Percentiles rank a stretch among this genome's conserved stretches.
phyloP scores from a whole-genome alignment of 2,797 vertebrate species.

The Cyprinodon diabolis region DNA sequence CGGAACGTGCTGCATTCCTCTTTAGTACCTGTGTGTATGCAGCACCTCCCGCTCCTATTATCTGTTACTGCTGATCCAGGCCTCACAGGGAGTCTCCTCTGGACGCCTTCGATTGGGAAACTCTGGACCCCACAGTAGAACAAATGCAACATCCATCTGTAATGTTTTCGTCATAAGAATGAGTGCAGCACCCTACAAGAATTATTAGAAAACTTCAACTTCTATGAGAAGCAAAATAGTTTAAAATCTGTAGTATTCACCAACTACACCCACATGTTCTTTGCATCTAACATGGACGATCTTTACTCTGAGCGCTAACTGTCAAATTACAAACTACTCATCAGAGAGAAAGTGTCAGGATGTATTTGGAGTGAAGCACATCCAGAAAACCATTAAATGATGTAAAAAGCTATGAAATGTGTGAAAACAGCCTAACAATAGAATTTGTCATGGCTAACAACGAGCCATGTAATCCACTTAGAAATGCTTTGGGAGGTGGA shows the following conservation, averaged over 20 bases:
- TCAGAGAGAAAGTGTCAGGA: not conserved
- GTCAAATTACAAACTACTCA: not conserved
- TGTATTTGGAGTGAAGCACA: not conserved
- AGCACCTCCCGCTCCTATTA: not conserved
- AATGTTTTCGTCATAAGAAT: not conserved
- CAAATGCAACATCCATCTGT: not conserved
- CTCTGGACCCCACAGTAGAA: not conserved
- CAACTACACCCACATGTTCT: not conserved
- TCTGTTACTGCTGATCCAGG: conserved; percentile 36
- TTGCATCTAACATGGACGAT: not conserved
- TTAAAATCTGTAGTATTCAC: not conserved
- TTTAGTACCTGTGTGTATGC: too few species aligned
- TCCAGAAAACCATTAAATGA: not conserved
- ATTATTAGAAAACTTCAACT: too few species aligned
- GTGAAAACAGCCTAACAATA: conserved; percentile 55
- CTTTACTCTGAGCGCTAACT: too few species aligned
- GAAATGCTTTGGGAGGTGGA: conserved; percentile 35
- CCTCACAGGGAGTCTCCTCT: conserved; percentile 10
- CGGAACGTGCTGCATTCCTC: too few species aligned
- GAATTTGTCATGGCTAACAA: conserved; percentile 61
- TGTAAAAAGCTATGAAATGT: not conserved
- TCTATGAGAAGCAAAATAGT: not conserved
- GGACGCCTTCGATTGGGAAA: not conserved
- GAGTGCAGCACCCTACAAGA: too few species aligned
- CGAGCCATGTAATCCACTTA: conserved; percentile 71